Evolutionary conservation across 1,140 invertebrate genomes (phyloP).

Genomic region (Pseudobourletiella spinata): DNA sequence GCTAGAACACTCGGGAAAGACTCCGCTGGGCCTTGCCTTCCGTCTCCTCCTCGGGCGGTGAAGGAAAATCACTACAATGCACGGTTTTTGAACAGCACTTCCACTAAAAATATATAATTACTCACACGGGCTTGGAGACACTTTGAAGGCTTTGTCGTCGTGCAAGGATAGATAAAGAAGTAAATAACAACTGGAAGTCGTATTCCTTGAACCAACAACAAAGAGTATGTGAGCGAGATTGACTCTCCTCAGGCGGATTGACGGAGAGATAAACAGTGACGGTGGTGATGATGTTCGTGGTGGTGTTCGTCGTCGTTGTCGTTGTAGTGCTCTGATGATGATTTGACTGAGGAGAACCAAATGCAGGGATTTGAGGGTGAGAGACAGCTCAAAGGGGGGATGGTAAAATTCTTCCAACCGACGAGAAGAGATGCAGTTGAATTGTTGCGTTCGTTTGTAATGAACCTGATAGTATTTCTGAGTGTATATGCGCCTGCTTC

Average conservation of each 20-base stretch:
- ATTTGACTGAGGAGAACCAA: no score
- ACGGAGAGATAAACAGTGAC: neutral
- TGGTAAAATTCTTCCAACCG: no score
- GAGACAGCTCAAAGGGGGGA: no score
- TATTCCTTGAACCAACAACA: neutral
- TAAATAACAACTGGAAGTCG: neutral
- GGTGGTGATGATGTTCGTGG: neutral
- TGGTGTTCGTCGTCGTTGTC: no score
- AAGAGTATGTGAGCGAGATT: neutral
- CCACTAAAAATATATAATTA: neutral
- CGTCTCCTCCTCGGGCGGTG: no score
- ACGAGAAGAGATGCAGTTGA: no score
- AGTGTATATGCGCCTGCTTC: no score
- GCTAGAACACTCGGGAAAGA: neutral
- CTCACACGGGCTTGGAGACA: neutral
- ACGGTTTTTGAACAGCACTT: neutral
- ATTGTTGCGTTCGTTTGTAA: no score
- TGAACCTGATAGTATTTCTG: no score
- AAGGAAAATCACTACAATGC: neutral
- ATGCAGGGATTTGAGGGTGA: no score
- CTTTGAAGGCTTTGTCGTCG: neutral
- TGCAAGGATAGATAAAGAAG: neutral
- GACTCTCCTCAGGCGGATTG: neutral
- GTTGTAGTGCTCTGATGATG: no score
- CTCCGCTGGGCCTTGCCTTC: no score